These are phyloP conservation scores for Nomada ferruginata DNA, from an alignment of 2,888 invertebrate genomes.

Conservation along the genomic window DNA sequence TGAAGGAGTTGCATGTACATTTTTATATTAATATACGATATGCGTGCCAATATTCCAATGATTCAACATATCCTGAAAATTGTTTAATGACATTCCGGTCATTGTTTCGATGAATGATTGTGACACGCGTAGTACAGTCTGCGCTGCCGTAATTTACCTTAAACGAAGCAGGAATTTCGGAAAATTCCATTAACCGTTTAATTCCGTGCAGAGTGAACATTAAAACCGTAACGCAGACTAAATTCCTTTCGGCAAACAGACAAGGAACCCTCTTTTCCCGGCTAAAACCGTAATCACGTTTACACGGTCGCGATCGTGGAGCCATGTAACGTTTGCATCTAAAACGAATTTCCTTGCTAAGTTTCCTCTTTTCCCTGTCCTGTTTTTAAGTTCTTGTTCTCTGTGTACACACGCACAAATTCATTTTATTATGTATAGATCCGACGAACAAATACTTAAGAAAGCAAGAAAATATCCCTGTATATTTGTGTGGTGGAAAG, in stretches of 20 bases:
- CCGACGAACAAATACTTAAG: not conserved
- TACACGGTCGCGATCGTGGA: slow-evolving; percentile 30
- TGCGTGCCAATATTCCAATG: not conserved
- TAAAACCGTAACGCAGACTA: slow-evolving; percentile 19
- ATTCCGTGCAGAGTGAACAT: slow-evolving; percentile 27
- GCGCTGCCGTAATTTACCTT: slow-evolving; percentile 15
- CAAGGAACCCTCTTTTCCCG: slow-evolving; percentile 27
- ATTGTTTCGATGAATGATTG: not conserved
- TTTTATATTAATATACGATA: not conserved
- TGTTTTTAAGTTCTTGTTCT: not conserved
- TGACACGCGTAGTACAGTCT: not conserved
- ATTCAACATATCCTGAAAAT: not conserved
- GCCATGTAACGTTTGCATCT: slow-evolving; percentile 33
- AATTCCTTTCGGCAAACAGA: slow-evolving; percentile 39
- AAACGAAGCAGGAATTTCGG: slow-evolving; percentile 24
- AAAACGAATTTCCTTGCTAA: slow-evolving; percentile 28
- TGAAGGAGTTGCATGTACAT: too few species aligned
- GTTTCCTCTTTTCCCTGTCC: not conserved
- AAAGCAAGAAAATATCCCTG: too few species aligned
- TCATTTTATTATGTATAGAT: slow-evolving; percentile 31
- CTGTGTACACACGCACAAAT: not conserved
- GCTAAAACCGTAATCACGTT: slow-evolving; percentile 44
- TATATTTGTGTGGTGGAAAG: not conserved
- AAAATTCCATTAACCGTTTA: slow-evolving; percentile 48
- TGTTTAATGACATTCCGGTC: slow-evolving; percentile 9